phyloP scores from a whole-genome alignment of 2,888 invertebrate species.

The Drosophila multiciliata region DNA sequence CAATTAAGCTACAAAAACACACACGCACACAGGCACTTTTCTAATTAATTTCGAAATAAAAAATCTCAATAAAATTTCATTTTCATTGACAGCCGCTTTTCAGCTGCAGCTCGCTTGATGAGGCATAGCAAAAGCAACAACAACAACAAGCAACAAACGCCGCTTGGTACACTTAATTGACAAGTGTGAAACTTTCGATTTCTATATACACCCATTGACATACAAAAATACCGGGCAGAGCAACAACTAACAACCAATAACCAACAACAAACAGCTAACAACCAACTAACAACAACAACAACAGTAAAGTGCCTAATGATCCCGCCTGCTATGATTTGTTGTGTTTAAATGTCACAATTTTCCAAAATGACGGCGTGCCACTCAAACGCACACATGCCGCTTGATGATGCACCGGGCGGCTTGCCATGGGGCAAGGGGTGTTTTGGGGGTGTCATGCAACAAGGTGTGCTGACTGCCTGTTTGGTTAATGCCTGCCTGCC shows the following conservation, averaged over 20 bases:
- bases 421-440: neutral
- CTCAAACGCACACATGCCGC: constrained; percentile 10
- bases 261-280: constrained; percentile 9
- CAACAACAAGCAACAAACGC: constrained; percentile 37
- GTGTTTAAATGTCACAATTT: constrained; percentile 79
- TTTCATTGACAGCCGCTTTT: constrained; percentile 81
- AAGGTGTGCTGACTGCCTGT: constrained; percentile 29
- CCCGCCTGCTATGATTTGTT: constrained; percentile 74
- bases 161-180: constrained; percentile 75
- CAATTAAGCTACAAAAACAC: constrained; percentile 77
- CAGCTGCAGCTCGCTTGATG: constrained; percentile 70
- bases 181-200: constrained; percentile 80
- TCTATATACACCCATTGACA: constrained; percentile 78
- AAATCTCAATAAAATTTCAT: constrained; percentile 80
- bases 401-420: neutral
- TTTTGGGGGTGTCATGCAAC: constrained; percentile 32
- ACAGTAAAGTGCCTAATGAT: constrained; percentile 62
- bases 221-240: constrained; percentile 53
- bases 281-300: constrained; percentile 12
- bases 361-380: constrained; percentile 55
- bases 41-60: constrained; percentile 75
- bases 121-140: constrained; percentile 42
- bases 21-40: constrained; percentile 64
- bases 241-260: constrained; percentile 8
- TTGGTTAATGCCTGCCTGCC: neutral